These are phyloP conservation scores for Caenorhabditis doughertyi DNA, from an alignment of 2,888 invertebrate species.

Conservation along the genomic window DNA sequence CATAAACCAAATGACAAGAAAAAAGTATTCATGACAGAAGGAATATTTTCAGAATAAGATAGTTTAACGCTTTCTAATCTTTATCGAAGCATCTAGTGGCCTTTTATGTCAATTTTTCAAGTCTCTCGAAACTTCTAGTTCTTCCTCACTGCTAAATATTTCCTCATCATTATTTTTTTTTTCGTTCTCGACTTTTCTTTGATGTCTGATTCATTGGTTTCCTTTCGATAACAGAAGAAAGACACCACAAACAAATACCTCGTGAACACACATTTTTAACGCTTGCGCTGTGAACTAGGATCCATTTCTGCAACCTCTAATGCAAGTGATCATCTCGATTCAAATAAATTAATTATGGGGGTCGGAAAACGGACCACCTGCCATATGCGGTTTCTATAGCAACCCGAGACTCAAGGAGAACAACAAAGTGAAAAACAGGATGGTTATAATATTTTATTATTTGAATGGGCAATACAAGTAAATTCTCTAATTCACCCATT, in stretches of 20 bases:
- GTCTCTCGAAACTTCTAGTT: conserved; percentile 20
- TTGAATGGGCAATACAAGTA: background rate
- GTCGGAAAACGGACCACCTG: too few relatives aligned
- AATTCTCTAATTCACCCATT: conserved; percentile 23
- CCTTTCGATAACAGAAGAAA: conserved; percentile 18
- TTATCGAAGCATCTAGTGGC: too few relatives aligned
- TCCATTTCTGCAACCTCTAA: too few relatives aligned
- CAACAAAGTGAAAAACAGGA: too few relatives aligned
- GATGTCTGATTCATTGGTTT: conserved; percentile 18
- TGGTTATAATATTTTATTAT: background rate
- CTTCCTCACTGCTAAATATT: background rate
- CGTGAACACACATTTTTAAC: conserved; percentile 23
- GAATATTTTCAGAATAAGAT: background rate
- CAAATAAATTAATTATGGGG: too few relatives aligned
- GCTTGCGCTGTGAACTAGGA: background rate
- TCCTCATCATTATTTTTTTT: conserved; percentile 18
- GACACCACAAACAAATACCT: conserved; percentile 12
- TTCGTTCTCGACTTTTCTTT: conserved; percentile 21
- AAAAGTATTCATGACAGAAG: background rate
- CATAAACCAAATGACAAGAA: background rate
- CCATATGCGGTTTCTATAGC: too few relatives aligned
- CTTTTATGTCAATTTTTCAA: background rate
- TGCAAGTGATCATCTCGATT: too few relatives aligned
- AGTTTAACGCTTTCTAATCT: background rate
- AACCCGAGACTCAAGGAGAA: too few relatives aligned